Evolutionary conservation across 1,140 invertebrate genomes (phyloP), one percentile per base, ranked within the genome.

Genomic region (Acromyrmex echinatior): DNA sequence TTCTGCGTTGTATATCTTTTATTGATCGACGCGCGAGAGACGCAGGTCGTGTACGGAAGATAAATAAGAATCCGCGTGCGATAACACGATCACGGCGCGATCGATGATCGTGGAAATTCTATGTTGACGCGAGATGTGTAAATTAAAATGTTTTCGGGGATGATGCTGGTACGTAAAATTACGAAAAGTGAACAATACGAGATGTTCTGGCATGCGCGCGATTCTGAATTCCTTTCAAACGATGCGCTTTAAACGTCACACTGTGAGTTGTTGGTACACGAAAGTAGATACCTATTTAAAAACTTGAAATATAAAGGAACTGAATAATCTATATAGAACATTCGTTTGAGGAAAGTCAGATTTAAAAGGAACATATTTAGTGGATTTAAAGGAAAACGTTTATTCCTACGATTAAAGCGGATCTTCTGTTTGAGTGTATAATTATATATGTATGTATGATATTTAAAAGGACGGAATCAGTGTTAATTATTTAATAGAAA

Each of bases 161-260:
- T 65, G 60, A 78, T 39, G 60, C 10, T 78, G 12, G 6, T 45
- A 28, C 10, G 35, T n/a, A 28, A 78, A 65, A 65, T 65, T 39
- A 49, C 66, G 66, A 51, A 56, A 35, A 80, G 78, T 49, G 65
- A 2, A 45, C 65, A 49, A 53, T 74, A n/a, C 65, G 39, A 81
- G 16, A 18, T 56, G 3, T 31, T 70, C 78, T 81, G 78, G 65
- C 78, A 73, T 39, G 45, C 56, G 35, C 14, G 31, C 35, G 73
- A 76, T 60, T 35, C 12, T 60, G 53, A 12, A 60, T 76, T 76
- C 35, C 56, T 60, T 18, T 21, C 10, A 7, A 25, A 39, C 28
- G n/a, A 76, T 25, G 53, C n/a, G 31, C 56, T 76, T 76, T 60
- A 21, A 58, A 58, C 56, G 56, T 58, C 28, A 58, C 31, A 25